A percentile compares a stretch with the other conserved stretches of the same genome.
phyloP scores from a whole-genome alignment of 2,113 vertebrate species.

The Orycteropus afer region DNA sequence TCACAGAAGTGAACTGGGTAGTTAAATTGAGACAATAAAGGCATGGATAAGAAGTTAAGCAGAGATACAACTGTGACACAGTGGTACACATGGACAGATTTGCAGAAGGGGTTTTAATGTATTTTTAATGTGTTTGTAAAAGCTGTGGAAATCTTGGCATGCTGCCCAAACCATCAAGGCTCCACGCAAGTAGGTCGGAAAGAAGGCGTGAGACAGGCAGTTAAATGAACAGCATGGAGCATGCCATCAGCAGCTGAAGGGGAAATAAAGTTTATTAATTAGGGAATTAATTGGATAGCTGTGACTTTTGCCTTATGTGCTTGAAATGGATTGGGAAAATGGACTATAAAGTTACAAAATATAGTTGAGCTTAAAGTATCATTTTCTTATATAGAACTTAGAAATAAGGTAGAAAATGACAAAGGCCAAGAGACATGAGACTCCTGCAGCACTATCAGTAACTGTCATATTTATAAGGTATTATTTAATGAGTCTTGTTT shows the following conservation, averaged over 20 bases:
- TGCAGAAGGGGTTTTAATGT: conserved; percentile 56
- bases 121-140: conserved; percentile 74
- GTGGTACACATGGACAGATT: neutral
- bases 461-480: neutral
- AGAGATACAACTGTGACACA: neutral
- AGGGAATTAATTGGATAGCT: conserved; percentile 58
- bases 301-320: conserved; percentile 46
- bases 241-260: neutral
- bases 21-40: neutral
- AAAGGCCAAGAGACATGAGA: neutral
- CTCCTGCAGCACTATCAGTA: neutral
- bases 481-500: neutral
- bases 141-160: conserved; percentile 59
- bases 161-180: conserved; percentile 14
- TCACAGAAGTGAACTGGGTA: neutral
- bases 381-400: neutral
- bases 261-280: conserved; percentile 68
- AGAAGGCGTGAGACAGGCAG: neutral
- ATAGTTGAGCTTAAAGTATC: conserved; percentile 12
- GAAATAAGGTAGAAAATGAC: conserved; percentile 2
- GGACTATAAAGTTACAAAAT: neutral
- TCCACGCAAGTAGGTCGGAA: neutral
- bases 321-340: conserved; percentile 38
- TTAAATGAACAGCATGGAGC: neutral
- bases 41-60: neutral